Conservation (phyloP, 1,140 invertebrate genomes). For the Acromyrmex charruanus region DNA sequence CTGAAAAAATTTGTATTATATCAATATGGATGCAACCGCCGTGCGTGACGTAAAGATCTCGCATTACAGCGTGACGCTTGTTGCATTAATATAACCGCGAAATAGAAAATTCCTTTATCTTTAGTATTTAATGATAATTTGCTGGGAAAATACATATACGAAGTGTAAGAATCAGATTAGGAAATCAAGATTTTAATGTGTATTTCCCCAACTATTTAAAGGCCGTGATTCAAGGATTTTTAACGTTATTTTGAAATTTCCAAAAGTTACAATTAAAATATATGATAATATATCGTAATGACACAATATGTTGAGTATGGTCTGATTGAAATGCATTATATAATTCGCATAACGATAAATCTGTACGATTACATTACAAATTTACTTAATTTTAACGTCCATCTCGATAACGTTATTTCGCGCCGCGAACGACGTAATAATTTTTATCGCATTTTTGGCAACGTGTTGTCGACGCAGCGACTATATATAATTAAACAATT, state of each 20-base stretch:
- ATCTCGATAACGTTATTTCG: not conserved
- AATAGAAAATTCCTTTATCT: not conserved
- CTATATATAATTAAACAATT: slow-evolving; percentile 54
- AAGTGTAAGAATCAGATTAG: not conserved
- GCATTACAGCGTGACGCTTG: not conserved
- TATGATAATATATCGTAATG: not conserved
- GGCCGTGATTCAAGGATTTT: not conserved
- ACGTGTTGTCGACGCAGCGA: not conserved
- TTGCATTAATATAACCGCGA: slow-evolving; percentile 19
- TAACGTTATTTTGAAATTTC: not conserved
- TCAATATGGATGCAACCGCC: slow-evolving; percentile 8
- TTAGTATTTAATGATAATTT: not conserved
- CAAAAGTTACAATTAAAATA: not conserved
- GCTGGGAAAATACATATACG: not conserved
- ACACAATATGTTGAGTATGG: not conserved
- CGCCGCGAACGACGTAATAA: not conserved
- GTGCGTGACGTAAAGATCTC: slow-evolving; percentile 1
- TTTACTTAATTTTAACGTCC: slow-evolving; percentile 1
- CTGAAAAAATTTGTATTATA: slow-evolving; percentile 32
- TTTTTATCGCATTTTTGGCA: slow-evolving; percentile 45
- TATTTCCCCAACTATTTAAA: not conserved
- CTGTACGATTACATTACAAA: not conserved
- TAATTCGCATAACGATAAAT: slow-evolving; percentile 9
- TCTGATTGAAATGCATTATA: not conserved
- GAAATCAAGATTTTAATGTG: not conserved